phyloP scores from a whole-genome alignment of 2,797 vertebrate genomes.

The Spondyliosoma cantharus region DNA sequence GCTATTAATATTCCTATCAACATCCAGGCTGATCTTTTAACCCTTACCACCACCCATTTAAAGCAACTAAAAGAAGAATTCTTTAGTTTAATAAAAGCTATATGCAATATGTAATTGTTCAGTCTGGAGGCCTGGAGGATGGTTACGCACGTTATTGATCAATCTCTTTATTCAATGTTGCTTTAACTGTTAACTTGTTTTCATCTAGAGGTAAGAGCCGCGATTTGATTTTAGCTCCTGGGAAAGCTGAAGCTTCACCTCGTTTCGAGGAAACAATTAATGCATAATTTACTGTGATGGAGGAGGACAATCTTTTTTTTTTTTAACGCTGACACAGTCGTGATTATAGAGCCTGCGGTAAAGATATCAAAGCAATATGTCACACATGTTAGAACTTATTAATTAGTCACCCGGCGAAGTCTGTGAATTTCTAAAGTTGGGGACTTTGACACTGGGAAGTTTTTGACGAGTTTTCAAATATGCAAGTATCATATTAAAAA shows the following conservation, averaged over 20 bases:
- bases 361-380: slow-evolving; percentile 1
- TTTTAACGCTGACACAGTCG: background rate
- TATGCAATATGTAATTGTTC: background rate
- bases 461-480: slow-evolving; percentile 1
- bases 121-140: background rate
- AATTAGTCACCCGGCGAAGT: background rate
- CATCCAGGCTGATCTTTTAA: slow-evolving; percentile 14
- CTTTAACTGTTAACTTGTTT: slow-evolving; percentile 44
- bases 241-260: background rate
- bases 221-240: background rate
- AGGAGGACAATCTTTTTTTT: background rate
- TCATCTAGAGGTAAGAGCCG: background rate
- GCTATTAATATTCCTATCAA: slow-evolving; percentile 27
- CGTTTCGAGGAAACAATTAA: background rate
- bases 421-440: background rate
- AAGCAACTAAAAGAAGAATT: background rate
- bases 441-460: background rate
- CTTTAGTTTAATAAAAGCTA: background rate
- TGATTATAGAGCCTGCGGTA: background rate
- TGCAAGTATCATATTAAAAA: background rate
- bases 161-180: slow-evolving; percentile 25
- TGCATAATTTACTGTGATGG: background rate
- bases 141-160: slow-evolving; percentile 48
- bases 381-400: background rate
- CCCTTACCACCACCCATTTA: background rate